A percentile compares a stretch with the other conserved stretches of the same genome.
Conservation (phyloP, 2,797 vertebrate species). For the Tolypeutes matacus region DNA sequence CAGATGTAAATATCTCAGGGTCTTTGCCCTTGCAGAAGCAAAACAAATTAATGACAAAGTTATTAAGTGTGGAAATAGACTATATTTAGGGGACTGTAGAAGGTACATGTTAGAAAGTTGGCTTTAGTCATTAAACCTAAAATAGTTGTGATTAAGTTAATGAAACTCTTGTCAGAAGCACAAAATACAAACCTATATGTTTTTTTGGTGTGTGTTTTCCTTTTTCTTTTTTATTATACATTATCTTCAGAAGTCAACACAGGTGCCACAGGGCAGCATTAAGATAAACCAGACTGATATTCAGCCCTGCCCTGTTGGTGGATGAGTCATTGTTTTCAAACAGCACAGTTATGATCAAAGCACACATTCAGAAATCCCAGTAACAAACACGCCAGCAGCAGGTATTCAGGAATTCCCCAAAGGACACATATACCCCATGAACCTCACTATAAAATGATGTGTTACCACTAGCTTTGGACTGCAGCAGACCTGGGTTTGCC, state of each 20-base stretch:
- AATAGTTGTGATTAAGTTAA: constrained; percentile 22
- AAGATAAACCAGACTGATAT: constrained; percentile 65
- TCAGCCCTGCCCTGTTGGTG: constrained; percentile 3
- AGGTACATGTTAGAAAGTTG: constrained; percentile 25
- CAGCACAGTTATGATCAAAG: constrained; percentile 51
- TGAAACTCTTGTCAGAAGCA: constrained; percentile 52
- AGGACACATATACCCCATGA: background rate
- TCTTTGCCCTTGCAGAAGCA: constrained; percentile 54
- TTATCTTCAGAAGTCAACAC: constrained; percentile 57
- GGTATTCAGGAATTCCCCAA: constrained; percentile 8
- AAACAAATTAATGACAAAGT: constrained; percentile 52
- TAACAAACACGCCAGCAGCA: constrained; percentile 6
- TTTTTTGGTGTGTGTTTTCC: constrained; percentile 17
- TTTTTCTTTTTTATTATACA: constrained; percentile 67
- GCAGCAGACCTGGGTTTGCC: background rate
- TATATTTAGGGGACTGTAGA: background rate
- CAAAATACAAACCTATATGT: background rate
- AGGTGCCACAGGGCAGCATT: constrained; percentile 33
- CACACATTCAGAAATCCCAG: constrained; percentile 48
- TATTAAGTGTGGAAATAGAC: constrained; percentile 27
- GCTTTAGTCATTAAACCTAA: constrained; percentile 57
- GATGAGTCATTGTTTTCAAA: constrained; percentile 75
- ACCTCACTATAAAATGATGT: background rate
- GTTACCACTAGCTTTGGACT: constrained; percentile 34
- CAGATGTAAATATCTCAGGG: constrained; percentile 48